phyloP scores from a whole-genome alignment of 2,797 vertebrate genomes.

The Carcharodon carcharias region DNA sequence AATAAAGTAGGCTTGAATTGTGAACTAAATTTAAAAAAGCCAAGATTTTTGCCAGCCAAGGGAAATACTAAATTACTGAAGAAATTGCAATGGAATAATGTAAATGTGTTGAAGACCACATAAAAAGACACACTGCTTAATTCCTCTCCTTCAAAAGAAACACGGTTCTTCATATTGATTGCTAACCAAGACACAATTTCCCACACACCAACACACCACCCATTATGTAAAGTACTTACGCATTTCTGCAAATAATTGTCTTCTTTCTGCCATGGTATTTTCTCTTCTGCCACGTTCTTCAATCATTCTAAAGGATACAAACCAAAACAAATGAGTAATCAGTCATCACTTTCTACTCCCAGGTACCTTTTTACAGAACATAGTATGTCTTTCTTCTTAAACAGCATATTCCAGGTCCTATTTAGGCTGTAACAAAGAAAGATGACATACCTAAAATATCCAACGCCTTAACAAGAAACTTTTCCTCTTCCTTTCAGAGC shows the following conservation, averaged over 20 bases:
- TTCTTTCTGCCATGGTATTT: constrained; percentile 96
- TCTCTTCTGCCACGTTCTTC: constrained; percentile 79
- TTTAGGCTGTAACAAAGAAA: neutral
- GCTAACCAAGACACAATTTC: neutral
- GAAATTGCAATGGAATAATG: neutral
- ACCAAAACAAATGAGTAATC: constrained; percentile 44
- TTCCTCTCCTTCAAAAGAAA: neutral
- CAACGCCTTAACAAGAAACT: too few relatives aligned
- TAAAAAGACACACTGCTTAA: neutral
- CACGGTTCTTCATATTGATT: neutral
- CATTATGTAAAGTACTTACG: constrained; percentile 70
- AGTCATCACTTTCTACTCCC: neutral
- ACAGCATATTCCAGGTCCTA: neutral
- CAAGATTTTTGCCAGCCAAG: too few relatives aligned
- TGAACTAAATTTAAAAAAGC: neutral
- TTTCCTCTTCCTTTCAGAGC: too few relatives aligned
- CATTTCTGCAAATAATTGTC: constrained; percentile 99
- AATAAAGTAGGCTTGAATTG: neutral
- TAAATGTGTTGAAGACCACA: neutral
- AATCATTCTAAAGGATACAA: constrained; percentile 85
- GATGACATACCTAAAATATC: neutral
- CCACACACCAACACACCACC: constrained; percentile 37
- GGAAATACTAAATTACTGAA: neutral
- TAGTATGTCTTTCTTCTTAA: neutral
- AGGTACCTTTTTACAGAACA: neutral